Conservation (phyloP, 2,113 vertebrate genomes). For the Microcebus jonahi region DNA sequence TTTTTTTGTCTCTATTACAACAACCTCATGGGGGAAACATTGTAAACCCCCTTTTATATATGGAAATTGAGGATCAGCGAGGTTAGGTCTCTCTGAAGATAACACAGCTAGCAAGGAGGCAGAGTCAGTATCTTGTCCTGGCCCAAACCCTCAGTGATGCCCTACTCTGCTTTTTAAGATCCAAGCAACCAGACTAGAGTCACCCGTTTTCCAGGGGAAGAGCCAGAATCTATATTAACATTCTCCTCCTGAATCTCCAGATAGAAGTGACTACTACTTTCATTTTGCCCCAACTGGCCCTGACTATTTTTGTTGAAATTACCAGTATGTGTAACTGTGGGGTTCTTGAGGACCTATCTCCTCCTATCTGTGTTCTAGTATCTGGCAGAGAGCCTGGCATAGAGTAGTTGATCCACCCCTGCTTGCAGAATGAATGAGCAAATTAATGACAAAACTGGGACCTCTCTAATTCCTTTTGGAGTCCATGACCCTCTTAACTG, state of each 20-base stretch:
- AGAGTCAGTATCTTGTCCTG: neutral
- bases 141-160: neutral
- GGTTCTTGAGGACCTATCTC: neutral
- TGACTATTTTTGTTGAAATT: neutral
- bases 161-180: neutral
- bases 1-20: neutral
- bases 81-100: neutral
- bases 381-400: neutral
- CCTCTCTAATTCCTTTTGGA: neutral
- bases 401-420: neutral
- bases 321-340: neutral
- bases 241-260: neutral
- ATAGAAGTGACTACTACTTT: neutral
- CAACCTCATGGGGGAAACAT: neutral
- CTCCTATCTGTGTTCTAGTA: neutral
- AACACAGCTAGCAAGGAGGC: neutral
- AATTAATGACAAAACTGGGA: conserved; percentile 20
- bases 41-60: neutral
- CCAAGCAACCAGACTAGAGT: neutral
- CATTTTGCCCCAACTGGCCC: neutral
- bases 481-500: neutral
- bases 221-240: neutral
- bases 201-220: neutral
- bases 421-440: neutral
- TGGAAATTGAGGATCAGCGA: neutral